A percentile compares a stretch with the other conserved stretches of the same genome.
Conservation (phyloP, 92 coral and sea anemone genomes). For the Metridium senile region DNA sequence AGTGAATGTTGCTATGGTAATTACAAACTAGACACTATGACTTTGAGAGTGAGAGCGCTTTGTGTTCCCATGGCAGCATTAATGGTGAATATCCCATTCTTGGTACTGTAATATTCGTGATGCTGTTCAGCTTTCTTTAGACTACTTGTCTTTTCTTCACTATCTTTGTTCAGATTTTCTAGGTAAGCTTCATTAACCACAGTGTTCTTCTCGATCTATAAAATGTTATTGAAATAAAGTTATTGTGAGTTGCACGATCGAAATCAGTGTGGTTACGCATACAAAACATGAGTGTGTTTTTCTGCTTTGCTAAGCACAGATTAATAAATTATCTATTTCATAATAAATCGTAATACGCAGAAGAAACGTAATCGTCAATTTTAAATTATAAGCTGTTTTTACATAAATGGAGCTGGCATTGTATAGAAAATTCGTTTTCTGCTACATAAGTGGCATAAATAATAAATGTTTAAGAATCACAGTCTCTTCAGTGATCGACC, state of each 20-base stretch:
- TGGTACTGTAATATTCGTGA: background rate
- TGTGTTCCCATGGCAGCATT: constrained; percentile 13
- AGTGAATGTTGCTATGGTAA: background rate
- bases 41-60: background rate
- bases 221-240: background rate
- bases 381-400: no score
- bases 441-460: no score
- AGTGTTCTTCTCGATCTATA: background rate
- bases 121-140: background rate
- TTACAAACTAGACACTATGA: background rate
- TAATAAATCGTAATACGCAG: no score
- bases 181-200: background rate
- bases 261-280: no score
- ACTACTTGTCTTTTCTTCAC: background rate
- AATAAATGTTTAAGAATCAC: no score
- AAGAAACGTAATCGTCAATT: no score
- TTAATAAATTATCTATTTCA: no score
- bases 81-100: background rate
- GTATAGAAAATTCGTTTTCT: no score
- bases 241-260: background rate
- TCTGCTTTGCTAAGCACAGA: no score
- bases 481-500: no score
- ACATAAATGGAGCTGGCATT: no score
- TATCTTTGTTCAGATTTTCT: background rate
- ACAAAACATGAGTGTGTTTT: no score